phyloP scores from a whole-genome alignment of 2,888 invertebrate species.

The Trichogramma evanescens region DNA sequence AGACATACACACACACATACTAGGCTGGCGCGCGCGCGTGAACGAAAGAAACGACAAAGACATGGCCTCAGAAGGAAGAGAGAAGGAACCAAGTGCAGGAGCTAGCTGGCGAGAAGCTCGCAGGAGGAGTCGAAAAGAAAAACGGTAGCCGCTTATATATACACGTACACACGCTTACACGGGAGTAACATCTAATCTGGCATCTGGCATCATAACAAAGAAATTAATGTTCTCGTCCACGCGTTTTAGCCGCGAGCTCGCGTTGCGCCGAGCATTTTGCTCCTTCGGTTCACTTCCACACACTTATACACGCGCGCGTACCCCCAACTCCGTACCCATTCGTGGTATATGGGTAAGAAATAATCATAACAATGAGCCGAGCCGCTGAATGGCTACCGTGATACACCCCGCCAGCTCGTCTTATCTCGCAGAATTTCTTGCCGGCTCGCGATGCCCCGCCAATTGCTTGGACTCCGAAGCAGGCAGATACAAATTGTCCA shows the following conservation, averaged over 20 bases:
- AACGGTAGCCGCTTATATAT: constrained; percentile 18
- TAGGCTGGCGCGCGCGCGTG: background rate
- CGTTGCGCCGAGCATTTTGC: no score
- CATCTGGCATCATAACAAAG: constrained; percentile 27
- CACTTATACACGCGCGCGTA: no score
- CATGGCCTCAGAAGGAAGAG: background rate
- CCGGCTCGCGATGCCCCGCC: constrained; percentile 3
- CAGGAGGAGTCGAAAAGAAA: constrained; percentile 17
- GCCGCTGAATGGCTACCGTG: no score
- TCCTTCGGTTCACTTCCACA: no score
- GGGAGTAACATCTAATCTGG: constrained; percentile 21
- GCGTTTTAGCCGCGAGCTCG: constrained; percentile 8
- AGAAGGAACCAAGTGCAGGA: constrained; percentile 3
- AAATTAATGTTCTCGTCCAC: constrained; percentile 27
- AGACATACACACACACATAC: background rate
- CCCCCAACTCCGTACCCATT: no score
- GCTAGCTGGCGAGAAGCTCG: background rate
- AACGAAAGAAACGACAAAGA: background rate
- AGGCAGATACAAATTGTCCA: constrained; percentile 27
- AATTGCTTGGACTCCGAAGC: background rate
- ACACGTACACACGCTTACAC: background rate
- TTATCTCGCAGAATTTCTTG: constrained; percentile 10
- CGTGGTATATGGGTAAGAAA: no score
- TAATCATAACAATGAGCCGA: no score
- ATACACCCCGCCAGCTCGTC: background rate